phyloP scores from a whole-genome alignment of 1,140 invertebrate species.

The Zaprionus capensis region DNA sequence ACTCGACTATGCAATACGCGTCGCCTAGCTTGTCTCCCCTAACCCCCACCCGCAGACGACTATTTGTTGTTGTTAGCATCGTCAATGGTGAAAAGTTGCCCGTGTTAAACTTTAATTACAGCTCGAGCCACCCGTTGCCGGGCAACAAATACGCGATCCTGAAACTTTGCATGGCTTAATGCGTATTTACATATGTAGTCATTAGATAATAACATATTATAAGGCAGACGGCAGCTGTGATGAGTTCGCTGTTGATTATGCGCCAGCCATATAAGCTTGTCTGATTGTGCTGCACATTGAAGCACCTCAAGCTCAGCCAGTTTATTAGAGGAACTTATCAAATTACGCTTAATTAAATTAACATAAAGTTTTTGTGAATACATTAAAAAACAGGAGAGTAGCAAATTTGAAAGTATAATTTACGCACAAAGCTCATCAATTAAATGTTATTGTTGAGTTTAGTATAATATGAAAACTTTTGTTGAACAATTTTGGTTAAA shows the following conservation, averaged over 20 bases:
- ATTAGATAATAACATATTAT: slow-evolving; percentile 78
- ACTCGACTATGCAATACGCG: slow-evolving; percentile 5
- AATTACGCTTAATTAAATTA: background rate
- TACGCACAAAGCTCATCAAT: no score
- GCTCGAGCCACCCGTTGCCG: slow-evolving; percentile 23
- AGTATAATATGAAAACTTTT: no score
- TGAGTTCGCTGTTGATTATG: background rate
- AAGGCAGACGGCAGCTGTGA: slow-evolving; percentile 13
- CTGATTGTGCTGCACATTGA: background rate
- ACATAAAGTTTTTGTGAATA: background rate
- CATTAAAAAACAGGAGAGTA: no score
- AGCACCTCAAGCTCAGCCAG: background rate
- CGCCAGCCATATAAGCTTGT: background rate
- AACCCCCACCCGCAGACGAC: background rate
- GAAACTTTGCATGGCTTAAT: slow-evolving; percentile 38
- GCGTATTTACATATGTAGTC: slow-evolving; percentile 79
- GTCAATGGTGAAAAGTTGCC: slow-evolving; percentile 71
- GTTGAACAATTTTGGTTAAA: no score
- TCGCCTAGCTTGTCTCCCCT: background rate
- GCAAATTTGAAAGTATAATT: no score
- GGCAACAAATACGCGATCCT: slow-evolving; percentile 40
- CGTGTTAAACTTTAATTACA: slow-evolving; percentile 80
- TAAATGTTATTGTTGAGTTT: no score
- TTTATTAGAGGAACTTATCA: background rate
- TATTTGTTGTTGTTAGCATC: slow-evolving; percentile 14